Percentiles rank a stretch among this genome's conserved stretches.
These are phyloP conservation scores for Halcyon smyrnensis DNA, from an alignment of 2,797 vertebrate genomes.

Conservation along the genomic window DNA sequence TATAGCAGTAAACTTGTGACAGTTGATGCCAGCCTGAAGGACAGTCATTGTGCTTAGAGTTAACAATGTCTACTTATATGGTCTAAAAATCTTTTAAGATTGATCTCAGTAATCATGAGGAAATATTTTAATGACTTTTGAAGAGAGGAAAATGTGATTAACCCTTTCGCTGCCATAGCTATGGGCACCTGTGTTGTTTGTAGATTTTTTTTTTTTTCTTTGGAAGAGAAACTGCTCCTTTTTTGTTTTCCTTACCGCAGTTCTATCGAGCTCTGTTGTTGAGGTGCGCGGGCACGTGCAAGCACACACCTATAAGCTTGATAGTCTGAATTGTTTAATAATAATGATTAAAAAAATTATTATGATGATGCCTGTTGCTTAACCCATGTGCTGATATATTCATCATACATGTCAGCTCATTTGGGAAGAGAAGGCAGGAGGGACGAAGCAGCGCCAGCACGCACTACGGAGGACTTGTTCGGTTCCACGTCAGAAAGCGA, in stretches of 20 bases:
- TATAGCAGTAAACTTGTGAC: slow-evolving; percentile 62
- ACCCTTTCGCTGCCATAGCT: slow-evolving; percentile 75
- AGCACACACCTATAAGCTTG: slow-evolving; percentile 19
- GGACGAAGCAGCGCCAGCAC: slow-evolving; percentile 83
- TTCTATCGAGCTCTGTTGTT: slow-evolving; percentile 35
- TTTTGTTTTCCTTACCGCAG: slow-evolving; percentile 30
- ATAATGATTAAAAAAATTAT: slow-evolving; percentile 76
- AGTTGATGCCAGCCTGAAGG: slow-evolving; percentile 71
- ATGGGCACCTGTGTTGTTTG: slow-evolving; percentile 52
- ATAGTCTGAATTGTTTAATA: slow-evolving; percentile 71
- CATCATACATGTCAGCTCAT: slow-evolving; percentile 89
- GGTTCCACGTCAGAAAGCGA: slow-evolving; percentile 98
- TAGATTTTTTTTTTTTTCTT: slow-evolving; percentile 22
- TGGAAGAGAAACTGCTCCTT: slow-evolving; percentile 19
- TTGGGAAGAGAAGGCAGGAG: slow-evolving; percentile 90
- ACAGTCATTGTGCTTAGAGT: slow-evolving; percentile 66
- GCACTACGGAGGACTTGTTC: slow-evolving; percentile 95
- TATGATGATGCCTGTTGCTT: slow-evolving; percentile 84
- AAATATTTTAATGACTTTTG: slow-evolving; percentile 48
- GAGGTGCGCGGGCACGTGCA: slow-evolving; percentile 6
- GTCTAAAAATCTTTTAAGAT: slow-evolving; percentile 47
- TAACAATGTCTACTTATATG: slow-evolving; percentile 30
- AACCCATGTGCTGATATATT: slow-evolving; percentile 89
- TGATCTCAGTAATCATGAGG: slow-evolving; percentile 4
- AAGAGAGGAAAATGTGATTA: slow-evolving; percentile 62